phyloP scores from a whole-genome alignment of 1,140 invertebrate species.

The Scaptodrosophila lebanonensis region DNA sequence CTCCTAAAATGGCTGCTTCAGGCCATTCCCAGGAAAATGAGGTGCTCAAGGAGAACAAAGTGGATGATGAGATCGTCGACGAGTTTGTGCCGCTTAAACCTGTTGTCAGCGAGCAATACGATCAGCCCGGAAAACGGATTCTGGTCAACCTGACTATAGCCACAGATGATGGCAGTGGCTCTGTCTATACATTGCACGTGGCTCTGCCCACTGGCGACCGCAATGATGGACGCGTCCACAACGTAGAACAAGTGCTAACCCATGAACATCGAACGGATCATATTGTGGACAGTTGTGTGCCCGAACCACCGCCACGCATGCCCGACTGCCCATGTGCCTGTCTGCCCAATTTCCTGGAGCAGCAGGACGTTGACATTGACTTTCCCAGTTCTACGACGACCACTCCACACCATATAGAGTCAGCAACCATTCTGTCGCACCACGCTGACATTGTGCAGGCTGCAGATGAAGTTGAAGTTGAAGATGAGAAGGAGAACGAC shows the following conservation, averaged over 20 bases:
- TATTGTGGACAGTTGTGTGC: slow-evolving; percentile 45
- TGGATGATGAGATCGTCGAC: slow-evolving; percentile 1
- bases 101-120: slow-evolving; percentile 55
- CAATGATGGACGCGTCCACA: slow-evolving; percentile 35
- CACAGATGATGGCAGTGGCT: slow-evolving; percentile 65
- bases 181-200: slow-evolving; percentile 74
- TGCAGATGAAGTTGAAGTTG: slow-evolving; percentile 13
- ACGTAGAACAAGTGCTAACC: slow-evolving; percentile 57
- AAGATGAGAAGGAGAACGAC: slow-evolving; percentile 4
- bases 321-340: slow-evolving; percentile 73
- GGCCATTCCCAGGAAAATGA: slow-evolving; percentile 43
- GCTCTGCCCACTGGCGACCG: slow-evolving; percentile 57
- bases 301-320: slow-evolving; percentile 71
- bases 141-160: slow-evolving; percentile 73
- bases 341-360: slow-evolving; percentile 1
- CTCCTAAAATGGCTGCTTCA: not conserved
- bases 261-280: slow-evolving; percentile 40
- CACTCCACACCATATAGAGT: slow-evolving; percentile 21
- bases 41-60: slow-evolving; percentile 34
- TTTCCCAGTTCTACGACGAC: slow-evolving; percentile 18
- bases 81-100: slow-evolving; percentile 46
- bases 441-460: slow-evolving; percentile 11
- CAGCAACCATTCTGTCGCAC: slow-evolving; percentile 24
- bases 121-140: slow-evolving; percentile 58
- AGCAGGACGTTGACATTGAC: slow-evolving; percentile 30